Base-by-base conservation (phyloP, 2,888 invertebrate species). In the Rhaphigaster nebulosa region DNA sequence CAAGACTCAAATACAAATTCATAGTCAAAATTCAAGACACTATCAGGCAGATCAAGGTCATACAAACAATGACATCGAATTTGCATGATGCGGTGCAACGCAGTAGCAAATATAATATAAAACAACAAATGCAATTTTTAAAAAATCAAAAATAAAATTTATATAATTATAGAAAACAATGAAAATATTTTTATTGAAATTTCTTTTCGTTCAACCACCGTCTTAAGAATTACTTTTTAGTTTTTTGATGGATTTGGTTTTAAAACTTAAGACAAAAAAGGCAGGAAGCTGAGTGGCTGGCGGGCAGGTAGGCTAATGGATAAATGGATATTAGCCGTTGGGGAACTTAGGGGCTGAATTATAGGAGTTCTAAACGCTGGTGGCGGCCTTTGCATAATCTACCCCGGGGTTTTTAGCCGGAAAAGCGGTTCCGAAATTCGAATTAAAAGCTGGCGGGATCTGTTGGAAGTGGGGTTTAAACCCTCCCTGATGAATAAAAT, bases 401-500 rank as follows among this genome's bases (percentile, higher is more conserved):
- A 60, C 88, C 88, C 38, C 4, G n/a, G 88, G 88, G 88, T 88
- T 88, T 88, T 89, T 89, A 80, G 90, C 90, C 87, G 90, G 90
- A 90, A 91, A 91, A 91, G 91, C 90, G 91, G 91, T 88, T 87
- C 90, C 91, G 91, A 91, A 91, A 91, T 91, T 91, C 91, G 91
- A 91, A 91, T 91, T 91, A 91, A 91, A 91, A 91, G 91, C 91
- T 41, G 90, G 56, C n/a, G 70, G 87, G 87, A 84, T 50, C 84
- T 50, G 84, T 84, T 84, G 84, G 84, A 38, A 88, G 92, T 91
- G 87, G 84, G 87, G 54, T 52, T 87, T 52, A 41, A 84, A 34
- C 87, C 56, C 87, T 29, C 34, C 26, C 88, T 54, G 54, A 87
- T 90, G 90, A 90, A 90, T 90, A 90, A 90, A 54, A 90, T 90